These are phyloP conservation scores for Cacatua alba DNA, from an alignment of 2,113 vertebrate species.

Conservation along the genomic window DNA sequence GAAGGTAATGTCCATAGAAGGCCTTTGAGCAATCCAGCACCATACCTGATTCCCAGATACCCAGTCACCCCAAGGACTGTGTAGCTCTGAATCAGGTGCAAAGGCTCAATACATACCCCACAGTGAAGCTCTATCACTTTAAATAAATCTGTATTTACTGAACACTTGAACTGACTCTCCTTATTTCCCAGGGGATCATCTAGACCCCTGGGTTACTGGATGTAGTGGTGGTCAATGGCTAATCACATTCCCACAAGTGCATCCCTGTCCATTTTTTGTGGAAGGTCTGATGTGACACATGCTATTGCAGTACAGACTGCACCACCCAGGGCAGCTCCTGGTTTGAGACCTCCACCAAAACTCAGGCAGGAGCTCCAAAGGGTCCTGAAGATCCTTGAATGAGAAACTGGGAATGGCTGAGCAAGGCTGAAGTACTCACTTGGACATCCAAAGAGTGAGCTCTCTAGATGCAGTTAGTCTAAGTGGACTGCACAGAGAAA, in stretches of 20 bases:
- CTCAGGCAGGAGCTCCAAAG: background rate
- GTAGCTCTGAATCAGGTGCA: background rate
- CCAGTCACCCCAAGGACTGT: background rate
- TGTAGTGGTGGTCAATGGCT: background rate
- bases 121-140: background rate
- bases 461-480: background rate
- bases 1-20: background rate
- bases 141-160: background rate
- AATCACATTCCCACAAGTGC: background rate
- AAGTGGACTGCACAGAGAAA: background rate
- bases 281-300: background rate
- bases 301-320: fast-evolving
- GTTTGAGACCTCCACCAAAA: background rate
- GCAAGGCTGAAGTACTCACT: background rate
- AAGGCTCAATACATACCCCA: background rate
- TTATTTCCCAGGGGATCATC: background rate
- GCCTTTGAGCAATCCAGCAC: background rate
- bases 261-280: background rate
- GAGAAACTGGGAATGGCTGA: background rate
- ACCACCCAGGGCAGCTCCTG: background rate
- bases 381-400: background rate
- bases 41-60: background rate
- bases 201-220: background rate
- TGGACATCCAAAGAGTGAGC: background rate
- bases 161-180: background rate